Evolutionary conservation across 2,888 invertebrate genomes (phyloP).

Genomic region (Chromoteleia sp.): DNA sequence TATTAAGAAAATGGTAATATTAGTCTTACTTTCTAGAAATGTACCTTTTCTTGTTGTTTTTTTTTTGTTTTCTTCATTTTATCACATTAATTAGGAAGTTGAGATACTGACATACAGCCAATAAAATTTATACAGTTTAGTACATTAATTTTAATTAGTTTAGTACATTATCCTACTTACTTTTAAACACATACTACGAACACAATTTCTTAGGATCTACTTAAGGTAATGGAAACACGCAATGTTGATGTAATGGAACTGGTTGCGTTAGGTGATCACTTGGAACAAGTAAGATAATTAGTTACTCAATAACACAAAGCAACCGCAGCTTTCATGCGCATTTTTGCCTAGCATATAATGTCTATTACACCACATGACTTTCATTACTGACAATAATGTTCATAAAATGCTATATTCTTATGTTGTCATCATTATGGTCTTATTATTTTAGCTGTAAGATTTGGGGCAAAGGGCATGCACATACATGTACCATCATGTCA

Average conservation of each 20-base stretch:
- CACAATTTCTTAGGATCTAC: constrained; percentile 88
- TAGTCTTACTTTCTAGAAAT: too few species aligned
- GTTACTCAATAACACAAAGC: constrained; percentile 30
- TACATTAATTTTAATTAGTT: too few species aligned
- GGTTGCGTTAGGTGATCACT: constrained; percentile 90
- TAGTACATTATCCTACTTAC: background rate
- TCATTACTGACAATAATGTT: background rate
- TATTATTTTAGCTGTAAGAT: constrained; percentile 30
- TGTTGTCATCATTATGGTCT: constrained; percentile 1
- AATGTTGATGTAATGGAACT: constrained; percentile 90
- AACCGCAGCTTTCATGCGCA: constrained; percentile 21
- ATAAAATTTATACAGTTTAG: too few species aligned
- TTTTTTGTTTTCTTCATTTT: too few species aligned
- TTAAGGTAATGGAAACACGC: constrained; percentile 90
- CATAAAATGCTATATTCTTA: background rate
- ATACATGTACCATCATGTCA: background rate
- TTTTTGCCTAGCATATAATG: background rate
- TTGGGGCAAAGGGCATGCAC: constrained; percentile 15
- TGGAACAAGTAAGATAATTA: constrained; percentile 92
- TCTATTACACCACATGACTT: background rate
- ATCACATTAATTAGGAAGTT: too few species aligned
- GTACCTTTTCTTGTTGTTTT: too few species aligned
- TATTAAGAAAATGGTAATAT: too few species aligned
- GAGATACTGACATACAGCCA: too few species aligned
- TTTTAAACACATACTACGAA: constrained; percentile 73